Conservation (phyloP, 30 jellyfish, hydroid and myxozoan genomes). For the Hydractinia symbiolongicarpus region DNA sequence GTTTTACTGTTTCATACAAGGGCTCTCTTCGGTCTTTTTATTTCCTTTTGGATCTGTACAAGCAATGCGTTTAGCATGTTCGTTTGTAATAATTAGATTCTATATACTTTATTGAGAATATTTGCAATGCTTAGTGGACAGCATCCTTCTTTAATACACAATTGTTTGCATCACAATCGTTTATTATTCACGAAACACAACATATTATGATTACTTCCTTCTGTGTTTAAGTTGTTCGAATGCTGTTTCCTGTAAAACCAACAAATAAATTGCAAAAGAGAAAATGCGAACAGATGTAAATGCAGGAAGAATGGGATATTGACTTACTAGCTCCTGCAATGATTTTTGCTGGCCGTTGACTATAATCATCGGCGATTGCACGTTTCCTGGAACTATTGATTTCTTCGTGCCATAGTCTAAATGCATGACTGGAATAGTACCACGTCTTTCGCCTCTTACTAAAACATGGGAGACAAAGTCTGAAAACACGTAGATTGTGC, state of each 20-base stretch:
- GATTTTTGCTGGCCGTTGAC: constrained; percentile 33
- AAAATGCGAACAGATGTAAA: background rate
- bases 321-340: constrained; percentile 13
- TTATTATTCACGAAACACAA: too few species aligned
- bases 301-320: background rate
- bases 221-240: constrained; percentile 6
- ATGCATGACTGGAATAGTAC: constrained; percentile 10
- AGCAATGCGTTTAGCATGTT: too few species aligned
- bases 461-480: background rate
- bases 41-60: too few species aligned
- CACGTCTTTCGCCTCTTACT: background rate
- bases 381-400: constrained; percentile 25
- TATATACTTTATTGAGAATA: too few species aligned
- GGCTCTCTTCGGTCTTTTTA: too few species aligned
- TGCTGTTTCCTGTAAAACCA: constrained; percentile 7
- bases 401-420: constrained; percentile 35
- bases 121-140: too few species aligned
- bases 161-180: too few species aligned
- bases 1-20: too few species aligned
- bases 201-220: background rate
- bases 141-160: too few species aligned
- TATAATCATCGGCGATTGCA: constrained; percentile 23
- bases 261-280: background rate
- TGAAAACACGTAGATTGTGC: background rate
- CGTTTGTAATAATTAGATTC: too few species aligned